Evolutionary conservation across 2,797 vertebrate genomes (phyloP), one percentile per base, ranked within the genome.

Genomic region (Brotula barbata): DNA sequence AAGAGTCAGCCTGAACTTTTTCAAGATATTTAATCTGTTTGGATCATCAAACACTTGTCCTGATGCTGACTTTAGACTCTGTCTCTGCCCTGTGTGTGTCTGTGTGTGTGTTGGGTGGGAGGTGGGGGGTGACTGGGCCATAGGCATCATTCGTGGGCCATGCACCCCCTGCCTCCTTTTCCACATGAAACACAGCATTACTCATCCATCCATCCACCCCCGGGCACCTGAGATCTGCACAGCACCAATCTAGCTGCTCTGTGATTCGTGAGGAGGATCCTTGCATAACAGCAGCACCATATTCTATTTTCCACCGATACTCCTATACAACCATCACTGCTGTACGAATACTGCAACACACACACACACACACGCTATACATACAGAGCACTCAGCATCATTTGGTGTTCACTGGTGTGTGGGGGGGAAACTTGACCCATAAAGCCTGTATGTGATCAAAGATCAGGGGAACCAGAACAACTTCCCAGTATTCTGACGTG

Each of bases 151-250:
- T 44, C 73, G 52, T 54, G 59, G 68, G 62, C 42, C 63, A 60
- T 57, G 45, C 68, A 43, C 56, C 43, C 41, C 25, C 44, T 53
- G 49, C 54, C 49, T 40, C 49, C 54, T 68, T 73, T 68, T 64
- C 55, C 53, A 65, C 65, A 57, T 34, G 58, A 84, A 89, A 77
- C 73, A 73, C n/a, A 53, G 69, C 58, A 81, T 89, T 83, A 87
- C 77, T 88, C 88, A 90, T 80, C 80, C 84, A 65, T 75, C 85
- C 88, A 90, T 80, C 80, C 84, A 65, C 77, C 85, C 81, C 58
- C 58, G 4, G 78, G 81, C 76, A 72, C 77, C 80, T 80, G 77
- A 75, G 77, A 80, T 41, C 77, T 48, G 73, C 79, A 82, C 71
- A 50, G 80, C 78, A 81, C 82, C 81, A 81, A 86, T 85, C 86